Percentiles rank a stretch among this genome's conserved stretches.
These are phyloP conservation scores for Eleutherodactylus coqui DNA, from an alignment of 2,797 vertebrate species.

Conservation along the genomic window DNA sequence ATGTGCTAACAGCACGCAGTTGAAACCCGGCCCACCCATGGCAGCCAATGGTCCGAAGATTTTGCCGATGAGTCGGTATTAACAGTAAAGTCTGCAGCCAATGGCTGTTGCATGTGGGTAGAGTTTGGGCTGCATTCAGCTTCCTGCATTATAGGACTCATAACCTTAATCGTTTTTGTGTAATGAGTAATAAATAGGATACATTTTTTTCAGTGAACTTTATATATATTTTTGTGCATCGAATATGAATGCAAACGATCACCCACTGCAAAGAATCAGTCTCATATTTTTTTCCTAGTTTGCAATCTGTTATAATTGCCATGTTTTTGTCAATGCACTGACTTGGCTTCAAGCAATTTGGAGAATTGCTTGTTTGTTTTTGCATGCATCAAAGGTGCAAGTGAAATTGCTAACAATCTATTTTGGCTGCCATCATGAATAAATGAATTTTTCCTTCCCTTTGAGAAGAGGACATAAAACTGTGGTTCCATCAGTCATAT, in stretches of 20 bases:
- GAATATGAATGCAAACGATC: background rate
- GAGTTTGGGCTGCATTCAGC: too few species aligned
- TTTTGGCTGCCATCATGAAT: constrained; percentile 50
- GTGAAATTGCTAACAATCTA: constrained; percentile 58
- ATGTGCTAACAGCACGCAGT: too few species aligned
- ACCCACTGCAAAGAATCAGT: background rate
- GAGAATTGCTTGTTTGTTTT: constrained; percentile 54
- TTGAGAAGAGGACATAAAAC: constrained; percentile 15
- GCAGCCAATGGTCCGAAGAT: too few species aligned
- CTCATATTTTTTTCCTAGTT: background rate
- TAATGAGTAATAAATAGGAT: background rate
- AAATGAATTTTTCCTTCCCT: constrained; percentile 45
- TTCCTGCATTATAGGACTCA: too few species aligned
- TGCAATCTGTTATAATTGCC: constrained; percentile 51
- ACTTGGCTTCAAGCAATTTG: constrained; percentile 52
- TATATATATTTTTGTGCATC: background rate
- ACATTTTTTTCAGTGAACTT: background rate
- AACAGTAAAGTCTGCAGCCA: too few species aligned
- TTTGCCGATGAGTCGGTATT: too few species aligned
- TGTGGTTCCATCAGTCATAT: background rate
- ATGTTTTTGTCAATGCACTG: constrained; percentile 40
- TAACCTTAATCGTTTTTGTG: background rate
- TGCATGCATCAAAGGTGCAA: constrained; percentile 52
- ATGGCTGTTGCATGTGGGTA: too few species aligned
- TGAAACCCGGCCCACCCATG: too few species aligned